Percentiles rank a stretch among this genome's conserved stretches.
Evolutionary conservation across 2,113 vertebrate species (phyloP).

Genomic region (Syrrhaptes paradoxus): DNA sequence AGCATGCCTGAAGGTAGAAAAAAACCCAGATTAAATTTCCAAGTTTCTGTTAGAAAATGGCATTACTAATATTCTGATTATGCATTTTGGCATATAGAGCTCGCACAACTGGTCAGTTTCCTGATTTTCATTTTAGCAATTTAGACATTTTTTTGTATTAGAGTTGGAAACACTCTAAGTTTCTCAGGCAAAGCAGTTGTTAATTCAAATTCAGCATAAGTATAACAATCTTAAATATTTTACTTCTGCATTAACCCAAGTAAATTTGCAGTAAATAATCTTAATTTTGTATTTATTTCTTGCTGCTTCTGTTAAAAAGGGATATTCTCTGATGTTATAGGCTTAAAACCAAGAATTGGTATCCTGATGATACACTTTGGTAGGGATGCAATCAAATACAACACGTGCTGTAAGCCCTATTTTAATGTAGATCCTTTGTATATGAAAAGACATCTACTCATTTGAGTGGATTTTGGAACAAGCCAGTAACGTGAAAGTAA

Average conservation of each 20-base stretch:
- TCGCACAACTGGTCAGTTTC: background rate
- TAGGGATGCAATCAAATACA: background rate
- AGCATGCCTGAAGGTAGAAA: constrained; percentile 79
- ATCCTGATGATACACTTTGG: background rate
- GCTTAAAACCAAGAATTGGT: background rate
- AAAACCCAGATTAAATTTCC: background rate
- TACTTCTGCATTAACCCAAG: background rate
- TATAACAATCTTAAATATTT: background rate
- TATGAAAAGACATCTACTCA: background rate
- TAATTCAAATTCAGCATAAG: background rate
- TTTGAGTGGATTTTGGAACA: background rate
- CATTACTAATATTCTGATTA: background rate
- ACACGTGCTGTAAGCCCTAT: background rate
- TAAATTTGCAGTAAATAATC: background rate
- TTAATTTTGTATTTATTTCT: background rate
- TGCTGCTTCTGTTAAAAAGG: background rate
- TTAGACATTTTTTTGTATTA: background rate
- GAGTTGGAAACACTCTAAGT: background rate
- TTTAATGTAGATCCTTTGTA: background rate
- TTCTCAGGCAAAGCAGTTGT: background rate
- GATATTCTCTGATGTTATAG: background rate
- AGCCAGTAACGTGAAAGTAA: background rate
- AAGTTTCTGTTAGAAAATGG: background rate
- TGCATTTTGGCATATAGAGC: background rate
- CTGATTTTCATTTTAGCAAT: background rate